phyloP scores from a whole-genome alignment of 2,888 invertebrate species.

The Macropis europaea region DNA sequence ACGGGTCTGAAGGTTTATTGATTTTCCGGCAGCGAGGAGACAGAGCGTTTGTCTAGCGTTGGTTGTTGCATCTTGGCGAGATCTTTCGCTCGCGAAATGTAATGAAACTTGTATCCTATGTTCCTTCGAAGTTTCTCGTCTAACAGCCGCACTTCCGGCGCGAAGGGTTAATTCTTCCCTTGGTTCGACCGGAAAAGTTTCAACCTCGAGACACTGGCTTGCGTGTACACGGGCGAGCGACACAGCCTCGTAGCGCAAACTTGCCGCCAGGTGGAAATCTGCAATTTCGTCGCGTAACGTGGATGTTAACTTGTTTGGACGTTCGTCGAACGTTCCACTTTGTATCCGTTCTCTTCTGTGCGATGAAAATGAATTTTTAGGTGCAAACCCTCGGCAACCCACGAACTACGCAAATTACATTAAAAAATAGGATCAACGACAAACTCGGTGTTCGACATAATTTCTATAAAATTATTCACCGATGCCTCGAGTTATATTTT shows the following conservation, averaged over 20 bases:
- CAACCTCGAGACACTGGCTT: not conserved
- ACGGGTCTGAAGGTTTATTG: too few relatives aligned
- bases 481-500: too few relatives aligned
- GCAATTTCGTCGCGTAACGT: not conserved
- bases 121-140: slow-evolving; percentile 36
- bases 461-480: too few relatives aligned
- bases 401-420: too few relatives aligned
- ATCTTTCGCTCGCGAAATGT: slow-evolving; percentile 7
- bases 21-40: too few relatives aligned
- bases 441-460: too few relatives aligned
- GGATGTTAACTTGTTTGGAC: too few relatives aligned
- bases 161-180: slow-evolving; percentile 26
- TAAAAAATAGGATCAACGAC: too few relatives aligned
- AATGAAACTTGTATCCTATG: slow-evolving; percentile 35
- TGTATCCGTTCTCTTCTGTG: too few relatives aligned
- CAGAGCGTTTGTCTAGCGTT: too few relatives aligned
- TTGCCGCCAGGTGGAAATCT: not conserved
- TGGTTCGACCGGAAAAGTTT: slow-evolving; percentile 31
- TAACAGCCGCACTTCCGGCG: not conserved
- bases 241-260: not conserved
- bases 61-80: slow-evolving; percentile 23
- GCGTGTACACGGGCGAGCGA: not conserved
- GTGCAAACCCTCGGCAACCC: too few relatives aligned
- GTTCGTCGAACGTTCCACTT: not conserved
- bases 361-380: too few relatives aligned